Conservation (phyloP, 2,113 vertebrate genomes). For the Salvelinus alpinus region DNA sequence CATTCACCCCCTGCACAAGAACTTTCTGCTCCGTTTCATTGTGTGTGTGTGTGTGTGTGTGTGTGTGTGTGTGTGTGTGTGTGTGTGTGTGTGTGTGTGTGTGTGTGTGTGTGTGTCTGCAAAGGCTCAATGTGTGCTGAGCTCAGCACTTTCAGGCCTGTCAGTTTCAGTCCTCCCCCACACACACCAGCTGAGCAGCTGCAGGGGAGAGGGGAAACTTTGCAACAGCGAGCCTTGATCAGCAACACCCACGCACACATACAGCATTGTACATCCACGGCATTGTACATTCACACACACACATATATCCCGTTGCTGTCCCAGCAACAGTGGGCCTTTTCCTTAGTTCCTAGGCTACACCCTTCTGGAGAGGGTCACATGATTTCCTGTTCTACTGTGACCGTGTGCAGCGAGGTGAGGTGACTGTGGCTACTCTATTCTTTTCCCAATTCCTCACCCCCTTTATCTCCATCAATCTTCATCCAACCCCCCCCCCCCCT, state of each 20-base stretch:
- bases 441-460: too few species aligned
- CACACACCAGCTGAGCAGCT: constrained; percentile 55
- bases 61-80: constrained; percentile 13
- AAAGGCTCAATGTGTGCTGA: constrained; percentile 51
- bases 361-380: too few species aligned
- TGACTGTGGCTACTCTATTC: too few species aligned
- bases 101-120: constrained; percentile 18
- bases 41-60: not conserved
- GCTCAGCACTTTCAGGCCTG: constrained; percentile 58
- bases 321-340: too few species aligned
- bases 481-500: not conserved
- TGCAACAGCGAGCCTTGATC: constrained; percentile 34
- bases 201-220: constrained; percentile 40
- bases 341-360: too few species aligned
- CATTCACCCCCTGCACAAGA: too few species aligned
- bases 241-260: constrained; percentile 32
- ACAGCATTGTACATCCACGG: too few species aligned
- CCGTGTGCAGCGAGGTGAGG: too few species aligned
- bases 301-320: not conserved
- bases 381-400: too few species aligned
- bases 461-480: not conserved
- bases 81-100: not conserved
- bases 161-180: constrained; percentile 41
- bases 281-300: too few species aligned
- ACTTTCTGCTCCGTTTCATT: not conserved